These are phyloP conservation scores for Zhengitettix transpicula DNA, from an alignment of 2,888 invertebrate genomes.

Conservation along the genomic window DNA sequence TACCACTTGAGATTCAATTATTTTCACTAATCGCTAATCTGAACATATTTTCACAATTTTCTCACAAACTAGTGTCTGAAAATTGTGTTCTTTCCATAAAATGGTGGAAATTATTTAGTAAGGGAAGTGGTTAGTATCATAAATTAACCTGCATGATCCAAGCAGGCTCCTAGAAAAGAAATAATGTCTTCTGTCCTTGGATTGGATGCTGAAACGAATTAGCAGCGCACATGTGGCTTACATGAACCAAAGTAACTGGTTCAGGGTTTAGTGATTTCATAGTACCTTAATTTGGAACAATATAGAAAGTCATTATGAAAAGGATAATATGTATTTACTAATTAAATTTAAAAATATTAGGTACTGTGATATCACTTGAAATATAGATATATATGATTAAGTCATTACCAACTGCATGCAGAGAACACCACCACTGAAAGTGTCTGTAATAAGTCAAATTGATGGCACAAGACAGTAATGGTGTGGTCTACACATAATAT, in stretches of 20 bases:
- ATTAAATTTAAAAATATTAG: too few relatives aligned
- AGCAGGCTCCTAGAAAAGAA: background rate
- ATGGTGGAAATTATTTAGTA: background rate
- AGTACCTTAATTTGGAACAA: too few relatives aligned
- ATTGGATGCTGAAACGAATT: background rate
- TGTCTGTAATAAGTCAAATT: too few relatives aligned
- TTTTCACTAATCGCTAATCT: background rate
- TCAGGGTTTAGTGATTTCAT: background rate
- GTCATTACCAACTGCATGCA: too few relatives aligned
- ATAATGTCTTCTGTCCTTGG: background rate
- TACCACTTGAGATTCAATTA: background rate
- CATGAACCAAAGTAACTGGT: background rate
- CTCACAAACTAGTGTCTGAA: background rate
- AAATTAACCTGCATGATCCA: background rate
- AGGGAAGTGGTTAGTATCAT: background rate
- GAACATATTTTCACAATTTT: background rate
- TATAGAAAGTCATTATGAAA: too few relatives aligned
- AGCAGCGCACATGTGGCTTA: conserved; percentile 9
- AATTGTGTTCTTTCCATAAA: background rate
- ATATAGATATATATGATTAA: too few relatives aligned
- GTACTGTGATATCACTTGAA: too few relatives aligned
- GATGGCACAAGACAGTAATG: background rate
- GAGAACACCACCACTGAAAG: too few relatives aligned
- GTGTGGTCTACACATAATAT: background rate
- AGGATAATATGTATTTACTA: too few relatives aligned